phyloP scores from a whole-genome alignment of 2,888 invertebrate genomes.

The Lathronympha strigana region DNA sequence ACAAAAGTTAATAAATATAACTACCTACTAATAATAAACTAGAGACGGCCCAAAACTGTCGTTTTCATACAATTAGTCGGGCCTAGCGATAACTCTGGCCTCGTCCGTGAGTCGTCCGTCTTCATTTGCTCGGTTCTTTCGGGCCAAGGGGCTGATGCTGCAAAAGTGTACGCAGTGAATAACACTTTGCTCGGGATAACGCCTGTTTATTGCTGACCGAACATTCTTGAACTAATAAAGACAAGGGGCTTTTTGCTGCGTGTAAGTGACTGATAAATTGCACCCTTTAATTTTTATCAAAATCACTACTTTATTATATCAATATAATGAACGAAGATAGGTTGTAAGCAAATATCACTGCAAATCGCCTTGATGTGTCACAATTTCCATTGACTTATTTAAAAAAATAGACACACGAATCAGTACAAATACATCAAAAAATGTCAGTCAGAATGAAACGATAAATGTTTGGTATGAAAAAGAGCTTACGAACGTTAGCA shows the following conservation, averaged over 20 bases:
- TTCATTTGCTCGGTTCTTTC: conserved; percentile 53
- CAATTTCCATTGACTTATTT: too few relatives aligned
- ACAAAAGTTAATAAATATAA: too few relatives aligned
- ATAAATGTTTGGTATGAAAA: too few relatives aligned
- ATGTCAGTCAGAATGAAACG: too few relatives aligned
- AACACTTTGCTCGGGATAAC: conserved; percentile 42
- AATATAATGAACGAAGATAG: too few relatives aligned
- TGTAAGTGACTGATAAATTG: conserved; percentile 7
- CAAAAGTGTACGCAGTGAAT: conserved; percentile 46
- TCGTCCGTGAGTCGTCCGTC: conserved; percentile 55
- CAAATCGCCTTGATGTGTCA: too few relatives aligned
- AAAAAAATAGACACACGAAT: too few relatives aligned
- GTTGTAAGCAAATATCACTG: too few relatives aligned
- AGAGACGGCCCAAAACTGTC: not conserved
- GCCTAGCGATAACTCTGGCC: conserved; percentile 43
- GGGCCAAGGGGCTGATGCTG: conserved; percentile 44
- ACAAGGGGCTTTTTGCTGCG: conserved; percentile 22
- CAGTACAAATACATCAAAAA: too few relatives aligned
- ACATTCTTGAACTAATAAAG: conserved; percentile 34
- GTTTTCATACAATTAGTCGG: conserved; percentile 17
- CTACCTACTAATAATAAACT: too few relatives aligned
- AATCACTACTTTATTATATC: too few relatives aligned
- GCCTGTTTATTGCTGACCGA: conserved; percentile 43
- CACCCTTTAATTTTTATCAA: not conserved
- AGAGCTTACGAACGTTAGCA: too few relatives aligned